Conservation (phyloP, 1,140 invertebrate genomes). For the Ctenoplectra terminalis region DNA sequence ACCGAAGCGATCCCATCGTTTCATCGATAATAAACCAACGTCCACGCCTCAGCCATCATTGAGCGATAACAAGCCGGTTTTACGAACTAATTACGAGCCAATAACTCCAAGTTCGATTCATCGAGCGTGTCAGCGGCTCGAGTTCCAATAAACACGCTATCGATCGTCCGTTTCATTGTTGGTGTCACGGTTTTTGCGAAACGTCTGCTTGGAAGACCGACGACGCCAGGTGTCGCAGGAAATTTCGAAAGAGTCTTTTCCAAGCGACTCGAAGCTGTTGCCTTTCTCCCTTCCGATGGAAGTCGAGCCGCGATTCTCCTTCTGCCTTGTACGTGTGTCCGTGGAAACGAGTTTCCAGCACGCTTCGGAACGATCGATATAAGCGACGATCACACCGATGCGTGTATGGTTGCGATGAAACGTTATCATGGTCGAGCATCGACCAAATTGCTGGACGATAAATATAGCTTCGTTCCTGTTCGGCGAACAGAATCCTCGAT, state of each 20-base stretch:
- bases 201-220: conserved; percentile 15
- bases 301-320: conserved; percentile 20
- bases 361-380: conserved; percentile 11
- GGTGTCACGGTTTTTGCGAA: background rate
- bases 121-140: background rate
- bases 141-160: background rate
- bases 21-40: no score
- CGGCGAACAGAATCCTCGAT: background rate
- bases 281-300: conserved; percentile 62
- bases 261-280: background rate
- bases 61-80: background rate
- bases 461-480: background rate
- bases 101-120: background rate
- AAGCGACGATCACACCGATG: background rate
- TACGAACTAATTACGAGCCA: background rate
- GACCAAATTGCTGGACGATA: background rate
- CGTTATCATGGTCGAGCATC: background rate
- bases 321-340: background rate
- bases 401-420: background rate
- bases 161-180: background rate
- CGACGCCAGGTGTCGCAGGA: conserved; percentile 45
- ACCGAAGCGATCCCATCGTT: no score
- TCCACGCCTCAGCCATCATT: no score
- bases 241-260: conserved; percentile 54
- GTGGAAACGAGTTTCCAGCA: conserved; percentile 29